phyloP scores from a whole-genome alignment of 2,888 invertebrate genomes.

The Fragum sueziense region DNA sequence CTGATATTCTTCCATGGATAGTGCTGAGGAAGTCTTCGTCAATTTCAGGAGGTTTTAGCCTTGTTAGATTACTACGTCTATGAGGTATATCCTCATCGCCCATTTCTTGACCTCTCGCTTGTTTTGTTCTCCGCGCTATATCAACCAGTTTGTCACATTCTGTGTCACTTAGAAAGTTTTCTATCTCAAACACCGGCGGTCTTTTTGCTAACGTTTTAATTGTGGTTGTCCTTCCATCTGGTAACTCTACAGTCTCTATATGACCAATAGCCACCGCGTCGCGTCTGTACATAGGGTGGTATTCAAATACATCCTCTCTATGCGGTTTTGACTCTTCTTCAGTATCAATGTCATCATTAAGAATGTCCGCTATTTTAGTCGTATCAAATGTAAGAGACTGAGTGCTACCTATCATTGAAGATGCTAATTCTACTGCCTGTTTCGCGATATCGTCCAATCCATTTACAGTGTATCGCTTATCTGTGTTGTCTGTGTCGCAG shows the following conservation, averaged over 20 bases:
- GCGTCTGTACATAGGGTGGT: constrained; percentile 26
- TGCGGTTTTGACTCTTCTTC: background rate
- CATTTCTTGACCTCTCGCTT: background rate
- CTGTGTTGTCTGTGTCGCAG: background rate
- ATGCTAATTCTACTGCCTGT: background rate
- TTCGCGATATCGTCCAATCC: background rate
- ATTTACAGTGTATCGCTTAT: background rate
- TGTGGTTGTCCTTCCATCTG: constrained; percentile 15
- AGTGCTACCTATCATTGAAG: background rate
- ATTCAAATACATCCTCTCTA: constrained; percentile 10
- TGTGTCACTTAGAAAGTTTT: constrained; percentile 32
- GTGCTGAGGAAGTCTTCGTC: constrained; percentile 26
- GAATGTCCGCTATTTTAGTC: background rate
- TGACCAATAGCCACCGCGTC: constrained; percentile 31
- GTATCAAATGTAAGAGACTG: background rate
- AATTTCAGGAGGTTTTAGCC: constrained; percentile 18
- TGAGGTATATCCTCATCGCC: background rate
- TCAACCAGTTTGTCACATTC: constrained; percentile 45
- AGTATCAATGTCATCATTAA: background rate
- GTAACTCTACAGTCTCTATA: constrained; percentile 16
- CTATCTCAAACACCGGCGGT: constrained; percentile 51
- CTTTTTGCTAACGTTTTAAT: constrained; percentile 23
- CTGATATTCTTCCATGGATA: constrained; percentile 40
- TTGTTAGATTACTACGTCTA: constrained; percentile 25
- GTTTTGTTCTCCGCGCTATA: constrained; percentile 17